Evolutionary conservation across 2,797 vertebrate genomes (phyloP), one percentile per base, ranked within the genome.

Genomic region (Carduelis carduelis): DNA sequence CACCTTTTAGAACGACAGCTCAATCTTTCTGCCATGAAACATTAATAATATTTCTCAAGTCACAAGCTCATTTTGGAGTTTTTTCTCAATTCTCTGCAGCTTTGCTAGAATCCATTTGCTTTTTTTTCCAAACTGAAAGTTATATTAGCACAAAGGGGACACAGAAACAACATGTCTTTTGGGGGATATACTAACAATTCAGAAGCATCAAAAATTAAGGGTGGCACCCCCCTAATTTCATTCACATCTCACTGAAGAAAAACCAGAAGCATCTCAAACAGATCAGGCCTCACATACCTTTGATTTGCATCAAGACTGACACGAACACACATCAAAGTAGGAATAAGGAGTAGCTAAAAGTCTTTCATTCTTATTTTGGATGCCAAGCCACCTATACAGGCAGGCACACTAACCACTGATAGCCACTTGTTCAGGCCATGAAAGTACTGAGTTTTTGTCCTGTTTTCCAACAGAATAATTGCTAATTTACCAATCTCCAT

Each of bases 21-120:
- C 49, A 37, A 11, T 44, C 30, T 60, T 69, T 70, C 34, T 43
- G 3, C 3, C 7, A 8, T 32, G 46, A 76, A 81, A 84, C 11
- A 49, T 12, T 39, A 92, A 55, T 24, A 44, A n/a, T 75, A 71
- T 81, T 89, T 82, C 74, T 74, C 68, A 70, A 87, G 37, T 63
- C 50, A 70, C 12, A 37, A 11, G 8, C 34, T 52, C 17, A 66
- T 68, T 85, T 55, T 75, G 35, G n/a, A 80, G 15, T 32, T 47
- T 43, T 37, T 52, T 46, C 21, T 43, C 15, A 30, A 24, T 52
- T 76, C 26, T 84, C 44, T 26, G 11, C n/a, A 66, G 34, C 19
- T 85, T 37, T 65, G 32, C 37, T 60, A n/a, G 17, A 78, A 77
- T 30, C 8, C 18, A 66, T 37, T 44, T 72, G 14, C 2, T 37